Percentiles rank a stretch among this genome's conserved stretches.
phyloP scores from a whole-genome alignment of 2,113 vertebrate species.

The Phocoena sinus region DNA sequence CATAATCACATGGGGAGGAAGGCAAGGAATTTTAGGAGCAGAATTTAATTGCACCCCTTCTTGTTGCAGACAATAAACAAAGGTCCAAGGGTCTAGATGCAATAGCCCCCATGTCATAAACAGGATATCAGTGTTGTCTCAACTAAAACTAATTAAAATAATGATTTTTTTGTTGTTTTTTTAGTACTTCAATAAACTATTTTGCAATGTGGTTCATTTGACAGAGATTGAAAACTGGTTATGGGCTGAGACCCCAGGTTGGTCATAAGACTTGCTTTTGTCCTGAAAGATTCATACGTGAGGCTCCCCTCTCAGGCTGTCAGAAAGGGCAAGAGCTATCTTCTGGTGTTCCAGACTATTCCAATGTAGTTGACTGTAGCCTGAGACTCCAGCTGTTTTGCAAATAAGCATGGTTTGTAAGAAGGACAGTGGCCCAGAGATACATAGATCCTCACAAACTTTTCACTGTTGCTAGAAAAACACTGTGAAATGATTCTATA shows the following conservation, averaged over 20 bases:
- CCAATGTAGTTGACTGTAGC: neutral
- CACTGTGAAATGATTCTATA: neutral
- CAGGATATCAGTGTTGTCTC: neutral
- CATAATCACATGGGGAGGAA: neutral
- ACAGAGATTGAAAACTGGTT: neutral
- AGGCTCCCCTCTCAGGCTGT: rapidly evolving
- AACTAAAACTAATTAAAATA: neutral
- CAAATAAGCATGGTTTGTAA: neutral
- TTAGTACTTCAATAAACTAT: neutral
- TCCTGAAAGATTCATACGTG: neutral
- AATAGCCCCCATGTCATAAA: neutral
- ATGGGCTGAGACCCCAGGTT: neutral
- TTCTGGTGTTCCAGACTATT: neutral
- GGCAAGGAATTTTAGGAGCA: neutral
- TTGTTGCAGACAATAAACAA: neutral
- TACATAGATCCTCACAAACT: neutral
- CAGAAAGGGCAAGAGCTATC: neutral
- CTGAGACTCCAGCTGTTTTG: neutral
- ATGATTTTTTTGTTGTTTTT: neutral
- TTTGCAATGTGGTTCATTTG: neutral
- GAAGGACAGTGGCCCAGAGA: neutral
- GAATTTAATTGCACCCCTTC: neutral
- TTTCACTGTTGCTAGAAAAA: neutral
- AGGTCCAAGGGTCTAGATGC: neutral
- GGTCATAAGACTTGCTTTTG: neutral